Conservation (phyloP, 2,113 vertebrate genomes). For the Nansenia antarctica region DNA sequence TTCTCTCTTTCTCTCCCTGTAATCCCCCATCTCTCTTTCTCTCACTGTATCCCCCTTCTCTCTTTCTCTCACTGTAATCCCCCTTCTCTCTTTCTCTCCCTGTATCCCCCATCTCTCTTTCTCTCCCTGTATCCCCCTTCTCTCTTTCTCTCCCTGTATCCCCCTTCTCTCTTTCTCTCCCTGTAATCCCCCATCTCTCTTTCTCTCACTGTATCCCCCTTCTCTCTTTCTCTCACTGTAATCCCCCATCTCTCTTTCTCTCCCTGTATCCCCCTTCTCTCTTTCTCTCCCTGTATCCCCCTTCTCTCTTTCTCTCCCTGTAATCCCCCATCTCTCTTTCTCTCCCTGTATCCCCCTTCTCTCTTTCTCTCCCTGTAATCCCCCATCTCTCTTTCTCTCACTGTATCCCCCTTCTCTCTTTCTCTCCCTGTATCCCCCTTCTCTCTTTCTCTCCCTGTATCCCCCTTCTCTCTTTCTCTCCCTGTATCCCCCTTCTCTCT, state of each 20-base stretch:
- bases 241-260: constrained; percentile 37
- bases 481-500: too few relatives aligned
- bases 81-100: constrained; percentile 6
- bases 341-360: constrained; percentile 46
- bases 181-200: constrained; percentile 45
- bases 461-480: constrained; percentile 34
- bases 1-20: too few relatives aligned
- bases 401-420: constrained; percentile 40
- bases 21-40: constrained; percentile 38
- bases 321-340: too few relatives aligned
- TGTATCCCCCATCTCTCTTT: too few relatives aligned
- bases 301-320: constrained; percentile 12
- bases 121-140: constrained; percentile 43
- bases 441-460: not conserved
- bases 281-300: constrained; percentile 30
- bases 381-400: too few relatives aligned
- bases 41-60: too few relatives aligned
- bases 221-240: too few relatives aligned
- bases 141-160: not conserved
- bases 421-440: too few relatives aligned
- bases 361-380: not conserved
- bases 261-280: too few relatives aligned
- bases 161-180: too few relatives aligned
- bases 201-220: too few relatives aligned
- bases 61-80: too few relatives aligned